Evolutionary conservation across 1,140 invertebrate species (phyloP).

Genomic region (Berghia stephanieae): DNA sequence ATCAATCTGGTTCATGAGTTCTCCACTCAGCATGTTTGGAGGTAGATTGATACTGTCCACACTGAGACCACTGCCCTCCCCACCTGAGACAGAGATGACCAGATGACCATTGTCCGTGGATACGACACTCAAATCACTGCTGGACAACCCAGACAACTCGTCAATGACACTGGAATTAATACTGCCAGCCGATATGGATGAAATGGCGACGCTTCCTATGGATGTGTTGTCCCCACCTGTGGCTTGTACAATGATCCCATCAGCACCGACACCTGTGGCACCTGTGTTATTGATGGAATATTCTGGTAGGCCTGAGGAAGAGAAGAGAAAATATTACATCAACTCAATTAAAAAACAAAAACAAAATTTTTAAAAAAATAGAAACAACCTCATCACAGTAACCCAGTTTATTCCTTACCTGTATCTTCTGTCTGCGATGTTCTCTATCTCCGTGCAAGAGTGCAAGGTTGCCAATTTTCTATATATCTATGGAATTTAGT

Average conservation of each 20-base stretch:
- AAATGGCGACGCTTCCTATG: conserved; percentile 24
- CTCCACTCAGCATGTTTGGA: conserved; percentile 29
- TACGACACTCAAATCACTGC: conserved; percentile 22
- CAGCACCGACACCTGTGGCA: conserved; percentile 14
- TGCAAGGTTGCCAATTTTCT: too few species aligned
- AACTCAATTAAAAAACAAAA: too few species aligned
- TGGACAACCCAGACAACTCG: conserved; percentile 29
- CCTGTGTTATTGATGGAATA: conserved; percentile 12
- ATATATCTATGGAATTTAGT: too few species aligned
- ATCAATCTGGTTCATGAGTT: conserved; percentile 33
- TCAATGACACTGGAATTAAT: conserved; percentile 28
- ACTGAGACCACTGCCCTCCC: conserved; percentile 28
- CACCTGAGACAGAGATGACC: conserved; percentile 31
- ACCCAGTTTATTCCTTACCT: too few species aligned
- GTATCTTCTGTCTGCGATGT: too few species aligned
- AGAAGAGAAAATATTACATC: not conserved
- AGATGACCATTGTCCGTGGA: conserved; percentile 34
- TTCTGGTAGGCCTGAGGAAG: not conserved
- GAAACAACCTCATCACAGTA: too few species aligned
- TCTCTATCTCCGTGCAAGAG: too few species aligned
- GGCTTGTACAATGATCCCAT: not conserved
- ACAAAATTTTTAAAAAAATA: too few species aligned
- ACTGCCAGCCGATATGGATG: conserved; percentile 30
- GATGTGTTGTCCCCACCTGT: conserved; percentile 24
- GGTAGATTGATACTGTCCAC: conserved; percentile 34